Base-by-base conservation (phyloP, 2,888 invertebrate genomes). In the Drosophila mimica region DNA sequence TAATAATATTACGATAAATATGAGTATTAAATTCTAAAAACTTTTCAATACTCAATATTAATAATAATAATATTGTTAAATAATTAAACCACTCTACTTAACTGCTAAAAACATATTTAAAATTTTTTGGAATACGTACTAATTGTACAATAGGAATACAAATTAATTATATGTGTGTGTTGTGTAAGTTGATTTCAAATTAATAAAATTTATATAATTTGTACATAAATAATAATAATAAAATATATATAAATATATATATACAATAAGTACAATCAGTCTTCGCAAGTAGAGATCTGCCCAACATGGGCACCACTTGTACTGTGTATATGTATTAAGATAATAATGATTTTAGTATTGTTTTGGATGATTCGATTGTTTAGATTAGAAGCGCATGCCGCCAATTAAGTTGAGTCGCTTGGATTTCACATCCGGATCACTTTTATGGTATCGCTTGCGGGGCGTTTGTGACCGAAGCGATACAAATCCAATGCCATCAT, bases 261-360 rank as follows among this genome's bases (percentile, higher is more conserved):
- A 28, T 56, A 40, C 30, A 38, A 56, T 56, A 56, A 38, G 38
- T 36, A 56, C 30, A 40, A 56, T 56, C 56, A 56, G 56, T 56
- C 56, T 56, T 40, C 28, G 28, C 56, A 56, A 56, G 56, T 40
- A 30, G 56, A 30, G 56, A 30, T n/a, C 38, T 30, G 54, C 36
- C 54, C 54, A 28, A 28, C 28, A 36, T 11, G 56, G 30, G n/a
- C 56, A 56, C 56, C 56, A 38, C 56, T 56, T 56, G 56, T 38
- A 40, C 28, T 56, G 25, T 46, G 46, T 46, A 46, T 46, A 25
- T 46, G 46, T 30, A 40, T 38, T 17, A 28, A n/a, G 8, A 15
- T 38, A 40, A 36, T 56, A 38, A 38, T 56, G 30, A 38, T 38
- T 38, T 38, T 46, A 8, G 15, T 28, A 25, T 46, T 46, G 8